phyloP scores from a whole-genome alignment of 2,797 vertebrate species.

The Lacerta bilineata region DNA sequence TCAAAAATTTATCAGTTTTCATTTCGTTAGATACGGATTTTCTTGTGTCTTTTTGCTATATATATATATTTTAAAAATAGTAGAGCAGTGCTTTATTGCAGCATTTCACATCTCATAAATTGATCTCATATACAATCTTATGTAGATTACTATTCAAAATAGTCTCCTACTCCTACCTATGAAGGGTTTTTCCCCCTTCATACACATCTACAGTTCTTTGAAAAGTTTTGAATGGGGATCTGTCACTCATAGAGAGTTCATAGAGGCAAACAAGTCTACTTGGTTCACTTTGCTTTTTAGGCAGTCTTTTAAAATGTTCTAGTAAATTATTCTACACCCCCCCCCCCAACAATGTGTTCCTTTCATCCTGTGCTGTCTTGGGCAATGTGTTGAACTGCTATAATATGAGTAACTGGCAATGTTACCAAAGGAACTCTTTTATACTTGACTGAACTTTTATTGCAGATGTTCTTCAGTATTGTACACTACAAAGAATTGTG shows the following conservation, averaged over 20 bases:
- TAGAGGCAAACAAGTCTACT: too few species aligned
- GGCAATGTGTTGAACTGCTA: neutral
- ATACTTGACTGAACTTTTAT: neutral
- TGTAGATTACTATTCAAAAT: neutral
- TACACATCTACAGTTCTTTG: neutral
- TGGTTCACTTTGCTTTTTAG: too few species aligned
- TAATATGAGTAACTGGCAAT: neutral
- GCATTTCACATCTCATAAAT: neutral
- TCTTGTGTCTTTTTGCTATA: too few species aligned
- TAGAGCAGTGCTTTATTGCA: neutral
- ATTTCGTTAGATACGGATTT: neutral
- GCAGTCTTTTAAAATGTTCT: too few species aligned
- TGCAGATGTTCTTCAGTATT: neutral
- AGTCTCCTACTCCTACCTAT: neutral
- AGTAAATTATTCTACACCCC: neutral
- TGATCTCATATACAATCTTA: neutral
- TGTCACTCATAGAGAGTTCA: neutral
- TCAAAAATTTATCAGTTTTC: slow-evolving; percentile 5
- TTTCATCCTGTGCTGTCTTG: neutral
- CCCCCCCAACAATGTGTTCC: neutral
- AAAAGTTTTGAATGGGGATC: too few species aligned
- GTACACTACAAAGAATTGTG: neutral
- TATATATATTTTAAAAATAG: neutral
- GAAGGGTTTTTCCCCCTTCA: neutral
- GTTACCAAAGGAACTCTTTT: neutral